These are phyloP conservation scores for Drosophila mulleri DNA, from an alignment of 2,888 invertebrate species.

Conservation along the genomic window DNA sequence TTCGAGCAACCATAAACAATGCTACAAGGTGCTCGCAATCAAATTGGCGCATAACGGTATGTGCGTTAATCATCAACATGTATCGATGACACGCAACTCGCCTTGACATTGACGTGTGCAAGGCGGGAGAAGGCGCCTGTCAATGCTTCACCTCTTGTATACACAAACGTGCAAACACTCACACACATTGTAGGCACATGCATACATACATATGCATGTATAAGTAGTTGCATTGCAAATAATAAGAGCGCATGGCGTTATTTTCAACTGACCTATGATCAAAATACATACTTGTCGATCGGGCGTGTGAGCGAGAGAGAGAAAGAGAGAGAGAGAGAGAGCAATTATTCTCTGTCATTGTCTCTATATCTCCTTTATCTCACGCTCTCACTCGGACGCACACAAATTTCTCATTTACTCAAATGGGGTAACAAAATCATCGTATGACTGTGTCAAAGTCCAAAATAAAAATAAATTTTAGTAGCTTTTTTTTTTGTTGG, in stretches of 20 bases:
- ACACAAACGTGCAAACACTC: neutral
- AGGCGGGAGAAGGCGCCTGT: neutral
- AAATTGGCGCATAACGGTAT: constrained; percentile 22
- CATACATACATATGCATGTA: neutral
- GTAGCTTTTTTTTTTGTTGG: constrained; percentile 4
- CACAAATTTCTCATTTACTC: constrained; percentile 25
- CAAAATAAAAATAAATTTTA: constrained; percentile 71
- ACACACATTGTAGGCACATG: no score
- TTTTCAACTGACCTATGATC: constrained; percentile 40
- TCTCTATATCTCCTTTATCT: constrained; percentile 12
- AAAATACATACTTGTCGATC: constrained; percentile 14
- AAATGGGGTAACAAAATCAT: constrained; percentile 74
- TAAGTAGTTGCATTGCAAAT: constrained; percentile 18
- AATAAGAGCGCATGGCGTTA: constrained; percentile 25
- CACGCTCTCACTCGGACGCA: constrained; percentile 12
- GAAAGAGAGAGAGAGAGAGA: constrained; percentile 13
- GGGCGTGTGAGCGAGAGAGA: constrained; percentile 15
- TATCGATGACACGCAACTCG: constrained; percentile 21
- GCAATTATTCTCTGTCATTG: constrained; percentile 26
- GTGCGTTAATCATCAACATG: constrained; percentile 12
- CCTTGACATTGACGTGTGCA: constrained; percentile 40
- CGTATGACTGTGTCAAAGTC: constrained; percentile 82
- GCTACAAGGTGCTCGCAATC: constrained; percentile 11
- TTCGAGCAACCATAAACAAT: constrained; percentile 9
- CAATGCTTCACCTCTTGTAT: constrained; percentile 10